A percentile compares a stretch with the other conserved stretches of the same genome.
phyloP scores from a whole-genome alignment of 2,797 vertebrate species.

The Helarctos malayanus region DNA sequence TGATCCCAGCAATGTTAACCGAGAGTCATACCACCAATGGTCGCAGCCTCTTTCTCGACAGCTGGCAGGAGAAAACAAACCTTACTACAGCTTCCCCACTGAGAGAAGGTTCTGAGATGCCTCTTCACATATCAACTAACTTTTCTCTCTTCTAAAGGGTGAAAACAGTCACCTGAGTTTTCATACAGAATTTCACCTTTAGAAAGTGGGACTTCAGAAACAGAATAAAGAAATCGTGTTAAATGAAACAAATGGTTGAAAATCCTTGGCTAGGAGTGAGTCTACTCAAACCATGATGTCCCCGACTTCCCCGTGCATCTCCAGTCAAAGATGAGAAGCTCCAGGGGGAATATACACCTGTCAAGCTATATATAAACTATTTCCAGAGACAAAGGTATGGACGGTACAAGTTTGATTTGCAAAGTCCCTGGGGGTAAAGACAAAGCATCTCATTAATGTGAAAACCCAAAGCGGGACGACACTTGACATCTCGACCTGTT shows the following conservation, averaged over 20 bases:
- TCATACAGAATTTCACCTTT: background rate
- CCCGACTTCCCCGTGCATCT: accelerated
- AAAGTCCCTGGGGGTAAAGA: background rate
- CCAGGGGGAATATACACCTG: background rate
- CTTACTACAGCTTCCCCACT: background rate
- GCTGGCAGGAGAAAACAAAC: background rate
- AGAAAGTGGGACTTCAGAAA: conserved; percentile 4
- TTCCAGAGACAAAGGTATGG: background rate
- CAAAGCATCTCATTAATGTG: background rate
- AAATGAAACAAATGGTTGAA: background rate
- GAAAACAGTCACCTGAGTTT: background rate
- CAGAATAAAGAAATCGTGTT: background rate
- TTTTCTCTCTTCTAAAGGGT: conserved; percentile 1
- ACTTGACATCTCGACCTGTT: background rate
- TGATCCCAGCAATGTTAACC: background rate
- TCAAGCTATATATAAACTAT: background rate
- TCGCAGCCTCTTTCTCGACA: background rate
- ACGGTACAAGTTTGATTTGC: background rate
- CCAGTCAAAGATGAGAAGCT: background rate
- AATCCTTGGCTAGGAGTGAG: background rate
- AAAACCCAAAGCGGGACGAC: background rate
- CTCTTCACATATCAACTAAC: background rate
- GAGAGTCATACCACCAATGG: no score
- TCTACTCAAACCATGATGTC: background rate
- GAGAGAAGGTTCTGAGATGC: background rate